These are phyloP conservation scores for Piaya cayana DNA, from an alignment of 2,113 vertebrate species.

Conservation along the genomic window DNA sequence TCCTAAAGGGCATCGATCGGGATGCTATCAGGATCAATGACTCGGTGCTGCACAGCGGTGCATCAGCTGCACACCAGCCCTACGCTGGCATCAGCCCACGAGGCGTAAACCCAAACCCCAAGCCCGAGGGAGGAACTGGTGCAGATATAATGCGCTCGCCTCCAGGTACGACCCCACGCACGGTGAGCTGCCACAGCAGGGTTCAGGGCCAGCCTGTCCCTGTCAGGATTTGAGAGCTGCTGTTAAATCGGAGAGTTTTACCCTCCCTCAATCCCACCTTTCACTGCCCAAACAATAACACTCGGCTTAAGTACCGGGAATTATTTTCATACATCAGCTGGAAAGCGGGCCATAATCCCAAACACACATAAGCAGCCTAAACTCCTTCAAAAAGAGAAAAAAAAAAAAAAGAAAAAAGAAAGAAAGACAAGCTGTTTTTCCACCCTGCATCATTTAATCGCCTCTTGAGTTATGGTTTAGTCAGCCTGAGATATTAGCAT, in stretches of 20 bases:
- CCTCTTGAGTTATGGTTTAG: slow-evolving; percentile 1
- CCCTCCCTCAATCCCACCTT: not conserved
- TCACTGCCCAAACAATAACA: not conserved
- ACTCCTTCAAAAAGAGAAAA: not conserved
- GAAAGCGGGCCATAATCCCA: slow-evolving; percentile 1
- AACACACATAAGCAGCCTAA: not conserved
- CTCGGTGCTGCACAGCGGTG: not conserved
- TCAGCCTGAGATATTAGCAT: not conserved
- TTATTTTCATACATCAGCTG: slow-evolving; percentile 24
- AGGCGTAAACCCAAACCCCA: not conserved
- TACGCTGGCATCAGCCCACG: not conserved
- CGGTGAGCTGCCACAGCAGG: not conserved
- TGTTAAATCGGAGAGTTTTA: not conserved
- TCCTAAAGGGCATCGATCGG: accelerated
- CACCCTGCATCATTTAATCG: not conserved
- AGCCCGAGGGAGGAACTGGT: not conserved
- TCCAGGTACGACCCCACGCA: accelerated
- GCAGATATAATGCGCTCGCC: accelerated
- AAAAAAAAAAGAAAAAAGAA: not conserved
- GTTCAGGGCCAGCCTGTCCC: accelerated
- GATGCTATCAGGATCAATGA: not conserved
- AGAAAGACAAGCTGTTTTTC: not conserved
- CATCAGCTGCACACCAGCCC: not conserved
- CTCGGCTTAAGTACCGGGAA: not conserved
- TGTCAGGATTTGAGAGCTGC: not conserved